Base-by-base conservation (phyloP, 1,140 invertebrate genomes). In the Halictus rubicundus region DNA sequence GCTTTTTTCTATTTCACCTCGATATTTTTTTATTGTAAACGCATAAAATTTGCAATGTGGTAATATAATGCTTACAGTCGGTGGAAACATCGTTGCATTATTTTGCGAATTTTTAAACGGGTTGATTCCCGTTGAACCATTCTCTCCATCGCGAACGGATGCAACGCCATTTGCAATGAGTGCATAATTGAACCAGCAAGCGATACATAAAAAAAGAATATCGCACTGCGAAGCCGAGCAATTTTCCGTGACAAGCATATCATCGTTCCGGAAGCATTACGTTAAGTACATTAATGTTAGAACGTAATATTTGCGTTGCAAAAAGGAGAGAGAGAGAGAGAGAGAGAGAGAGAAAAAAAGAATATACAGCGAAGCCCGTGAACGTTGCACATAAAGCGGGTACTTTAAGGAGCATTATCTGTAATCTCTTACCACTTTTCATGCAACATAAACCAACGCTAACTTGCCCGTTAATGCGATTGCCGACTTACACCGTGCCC, bases 401-500 rank as follows among this genome's bases (percentile, higher is more conserved):
- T 61, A 61, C 66, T 77, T 63, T 77, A 77, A 61, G 42, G 21
- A 61, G 27, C 57, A 69, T 61, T 77, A 70, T 77, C 75, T 49
- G 39, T 49, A 70, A 77, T 77, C 75, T 77, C 66, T 61, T 39
- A 42, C 57, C 66, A 77, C 75, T 77, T 77, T 70, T 77, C 75
- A 77, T 69, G 66, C 27, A 68, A 25, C 66, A 61, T 77, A 77
- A 77, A 77, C 66, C 57, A n/a, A 32, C 66, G 42, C 57, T 52
- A 77, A 70, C 75, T 63, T 27, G 25, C 66, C 25, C 37, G 66
- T 42, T 77, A 77, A 77, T 77, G 66, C 68, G 75, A 77, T 77
- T 61, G 68, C 75, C 7, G 57, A 39, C 57, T 61, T 70, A 27
- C 25, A 69, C 69, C 60, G 60, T 57, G 49, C 75, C 69, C 68